Conservation (phyloP, 2,888 invertebrate species). For the Cephus pygmeus region DNA sequence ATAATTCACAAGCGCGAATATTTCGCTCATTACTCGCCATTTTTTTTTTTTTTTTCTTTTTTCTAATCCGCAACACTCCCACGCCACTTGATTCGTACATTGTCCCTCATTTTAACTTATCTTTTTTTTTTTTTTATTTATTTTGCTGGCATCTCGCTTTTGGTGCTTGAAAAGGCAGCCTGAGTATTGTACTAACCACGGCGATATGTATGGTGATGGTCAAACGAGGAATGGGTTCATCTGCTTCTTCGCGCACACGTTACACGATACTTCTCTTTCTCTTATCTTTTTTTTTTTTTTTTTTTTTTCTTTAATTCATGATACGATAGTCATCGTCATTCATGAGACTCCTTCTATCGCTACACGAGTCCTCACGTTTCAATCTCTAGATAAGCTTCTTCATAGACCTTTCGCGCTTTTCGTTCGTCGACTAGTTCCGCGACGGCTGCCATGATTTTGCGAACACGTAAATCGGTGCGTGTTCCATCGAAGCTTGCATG, state of each 20-base stretch:
- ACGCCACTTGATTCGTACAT: not conserved
- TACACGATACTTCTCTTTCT: not conserved
- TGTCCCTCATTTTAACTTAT: not conserved
- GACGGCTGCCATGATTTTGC: not conserved
- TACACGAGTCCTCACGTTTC: not conserved
- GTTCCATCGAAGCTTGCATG: not conserved
- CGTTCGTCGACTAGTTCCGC: too few species aligned
- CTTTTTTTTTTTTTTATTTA: not conserved
- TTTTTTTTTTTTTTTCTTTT: not conserved
- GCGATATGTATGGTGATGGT: slow-evolving; percentile 2
- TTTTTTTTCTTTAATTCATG: not conserved
- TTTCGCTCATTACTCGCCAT: not conserved
- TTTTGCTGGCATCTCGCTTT: slow-evolving; percentile 4
- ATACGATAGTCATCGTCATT: not conserved
- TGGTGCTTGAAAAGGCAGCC: not conserved
- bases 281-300: not conserved
- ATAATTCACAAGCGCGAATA: not conserved
- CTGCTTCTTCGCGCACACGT: slow-evolving; percentile 1
- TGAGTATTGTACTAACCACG: slow-evolving; percentile 1
- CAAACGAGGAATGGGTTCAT: slow-evolving; percentile 1
- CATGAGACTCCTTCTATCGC: not conserved
- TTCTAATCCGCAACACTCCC: not conserved
- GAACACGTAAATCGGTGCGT: too few species aligned
- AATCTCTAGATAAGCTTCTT: not conserved
- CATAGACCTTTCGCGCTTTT: not conserved